phyloP scores from a whole-genome alignment of 2,888 invertebrate genomes.

The Drosophila parthenogenetica region DNA sequence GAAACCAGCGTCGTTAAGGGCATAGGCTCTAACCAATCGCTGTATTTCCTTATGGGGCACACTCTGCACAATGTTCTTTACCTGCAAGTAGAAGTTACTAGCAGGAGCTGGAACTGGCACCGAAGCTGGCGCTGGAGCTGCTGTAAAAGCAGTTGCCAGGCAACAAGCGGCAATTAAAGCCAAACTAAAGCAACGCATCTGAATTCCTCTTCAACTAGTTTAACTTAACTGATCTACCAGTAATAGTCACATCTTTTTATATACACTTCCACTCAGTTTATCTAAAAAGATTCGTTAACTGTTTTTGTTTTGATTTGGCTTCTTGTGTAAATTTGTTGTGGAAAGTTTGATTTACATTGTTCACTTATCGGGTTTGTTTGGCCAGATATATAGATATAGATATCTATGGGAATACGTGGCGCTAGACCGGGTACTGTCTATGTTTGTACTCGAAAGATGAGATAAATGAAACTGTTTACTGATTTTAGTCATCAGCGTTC shows the following conservation, averaged over 20 bases:
- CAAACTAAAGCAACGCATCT: slow-evolving; percentile 48
- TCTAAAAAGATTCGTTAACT: slow-evolving; percentile 22
- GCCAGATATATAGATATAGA: slow-evolving; percentile 8
- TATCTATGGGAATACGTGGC: slow-evolving; percentile 9
- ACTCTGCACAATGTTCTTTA: slow-evolving; percentile 52
- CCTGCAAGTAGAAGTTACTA: slow-evolving; percentile 60
- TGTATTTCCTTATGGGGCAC: slow-evolving; percentile 67
- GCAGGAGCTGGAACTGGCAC: slow-evolving; percentile 9
- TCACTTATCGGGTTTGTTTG: slow-evolving; percentile 44
- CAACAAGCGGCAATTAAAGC: slow-evolving; percentile 43
- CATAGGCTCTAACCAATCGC: slow-evolving; percentile 69
- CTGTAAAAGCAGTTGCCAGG: slow-evolving; percentile 28
- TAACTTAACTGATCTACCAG: background rate
- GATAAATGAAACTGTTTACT: slow-evolving; percentile 63
- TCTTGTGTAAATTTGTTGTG: slow-evolving; percentile 48
- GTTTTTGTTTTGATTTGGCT: slow-evolving; percentile 51
- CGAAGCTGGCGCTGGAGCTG: slow-evolving; percentile 10
- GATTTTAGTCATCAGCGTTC: slow-evolving; percentile 65
- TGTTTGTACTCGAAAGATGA: slow-evolving; percentile 46
- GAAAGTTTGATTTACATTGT: slow-evolving; percentile 50
- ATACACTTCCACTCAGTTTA: slow-evolving; percentile 35
- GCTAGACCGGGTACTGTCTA: slow-evolving; percentile 36
- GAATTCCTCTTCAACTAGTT: slow-evolving; percentile 12
- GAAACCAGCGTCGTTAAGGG: slow-evolving; percentile 79
- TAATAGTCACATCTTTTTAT: slow-evolving; percentile 28